phyloP scores from a whole-genome alignment of 1,140 invertebrate species.

The Platyscapa corneri region DNA sequence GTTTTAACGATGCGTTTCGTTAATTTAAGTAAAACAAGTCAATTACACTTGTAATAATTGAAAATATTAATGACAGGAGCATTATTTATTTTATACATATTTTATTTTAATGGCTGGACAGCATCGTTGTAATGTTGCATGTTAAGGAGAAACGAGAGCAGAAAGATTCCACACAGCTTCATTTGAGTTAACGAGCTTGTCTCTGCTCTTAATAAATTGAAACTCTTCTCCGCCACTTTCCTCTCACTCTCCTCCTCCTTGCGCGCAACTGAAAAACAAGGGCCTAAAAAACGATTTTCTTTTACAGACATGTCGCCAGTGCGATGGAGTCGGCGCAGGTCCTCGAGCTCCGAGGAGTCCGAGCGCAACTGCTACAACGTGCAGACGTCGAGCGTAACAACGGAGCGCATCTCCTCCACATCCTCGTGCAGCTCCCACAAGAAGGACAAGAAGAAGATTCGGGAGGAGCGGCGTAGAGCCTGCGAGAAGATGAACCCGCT shows the following conservation, averaged over 20 bases:
- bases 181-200: background rate
- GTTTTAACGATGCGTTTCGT: too few species aligned
- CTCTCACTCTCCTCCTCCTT: background rate
- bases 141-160: background rate
- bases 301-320: constrained; percentile 81
- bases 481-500: constrained; percentile 81
- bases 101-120: background rate
- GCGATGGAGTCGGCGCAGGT: constrained; percentile 78
- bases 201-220: background rate
- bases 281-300: background rate
- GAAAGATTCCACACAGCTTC: background rate
- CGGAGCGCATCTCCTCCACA: constrained; percentile 60
- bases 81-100: too few species aligned
- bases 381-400: constrained; percentile 72
- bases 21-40: too few species aligned
- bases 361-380: constrained; percentile 82
- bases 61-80: too few species aligned
- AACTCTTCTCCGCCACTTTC: background rate
- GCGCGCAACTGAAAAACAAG: background rate
- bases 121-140: background rate
- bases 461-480: constrained; percentile 73
- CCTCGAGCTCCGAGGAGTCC: constrained; percentile 80
- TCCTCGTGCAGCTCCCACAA: background rate
- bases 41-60: too few species aligned
- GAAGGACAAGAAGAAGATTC: constrained; percentile 70